Evolutionary conservation across 2,888 invertebrate species (phyloP), one percentile per base, ranked within the genome.

Genomic region (Incurvaria masculella): DNA sequence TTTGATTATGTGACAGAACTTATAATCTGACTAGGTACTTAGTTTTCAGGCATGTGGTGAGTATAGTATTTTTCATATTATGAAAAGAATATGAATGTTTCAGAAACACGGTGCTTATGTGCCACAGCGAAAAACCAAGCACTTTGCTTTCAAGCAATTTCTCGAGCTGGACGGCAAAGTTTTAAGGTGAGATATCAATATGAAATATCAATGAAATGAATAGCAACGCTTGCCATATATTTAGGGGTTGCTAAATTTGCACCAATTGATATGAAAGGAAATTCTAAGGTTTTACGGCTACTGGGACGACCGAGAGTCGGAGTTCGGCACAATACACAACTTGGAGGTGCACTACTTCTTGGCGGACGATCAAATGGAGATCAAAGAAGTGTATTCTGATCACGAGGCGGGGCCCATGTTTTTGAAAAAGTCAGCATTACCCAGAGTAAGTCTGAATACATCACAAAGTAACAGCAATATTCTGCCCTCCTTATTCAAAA

Each of bases 311-410:
- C 82, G 87, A 1, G 82, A 84, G 11, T 84, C 84, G 1, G 84
- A 87, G 61, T 87, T 86, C 61, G 95, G 95, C 1, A 84, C 86
- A 49, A 68, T 92, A 20, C 88, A 94, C 54, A 79, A 86, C 57
- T 69, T 96, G 50, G 88, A 92, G 61, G 75, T 97, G 14, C 86
- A 89, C 60, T 96, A 91, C 63, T 94, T 88, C 69, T 74, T 96
- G 43, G 86, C 90, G 0, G 94, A 96, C 60, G 91, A 93, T 59
- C 94, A 94, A 0, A 87, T 96, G 10, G 94, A 95, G 66, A 87
- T 97, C 5, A 87, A 88, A 57, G 94, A 95, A 69, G 80, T 80
- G 40, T 88, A 88, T 61, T 85, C 87, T 1, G 91, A 91, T 0
- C 78, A 83, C 42, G 88, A 90, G 62, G 81, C 83, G 2, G 85